These are phyloP conservation scores for Diadumene lineata DNA, from an alignment of 92 coral and sea anemone genomes.

Conservation along the genomic window DNA sequence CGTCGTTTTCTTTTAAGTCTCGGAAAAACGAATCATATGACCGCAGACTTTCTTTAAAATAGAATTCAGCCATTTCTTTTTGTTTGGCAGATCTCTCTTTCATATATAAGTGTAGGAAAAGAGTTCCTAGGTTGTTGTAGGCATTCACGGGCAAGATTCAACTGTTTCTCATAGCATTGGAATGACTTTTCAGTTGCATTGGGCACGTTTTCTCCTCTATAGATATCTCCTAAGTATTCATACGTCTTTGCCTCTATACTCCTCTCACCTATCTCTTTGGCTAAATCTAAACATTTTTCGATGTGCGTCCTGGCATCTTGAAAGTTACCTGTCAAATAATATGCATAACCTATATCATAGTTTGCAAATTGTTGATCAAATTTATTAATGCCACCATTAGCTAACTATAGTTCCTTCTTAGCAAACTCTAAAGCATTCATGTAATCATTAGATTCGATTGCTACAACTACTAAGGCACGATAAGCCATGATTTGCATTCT, in stretches of 20 bases:
- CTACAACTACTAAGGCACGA: neutral
- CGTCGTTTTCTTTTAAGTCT: conserved; percentile 1
- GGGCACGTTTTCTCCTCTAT: neutral
- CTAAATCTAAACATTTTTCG: neutral
- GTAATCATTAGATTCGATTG: neutral
- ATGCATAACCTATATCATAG: neutral
- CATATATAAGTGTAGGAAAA: too few species aligned
- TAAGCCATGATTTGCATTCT: neutral
- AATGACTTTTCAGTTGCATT: neutral
- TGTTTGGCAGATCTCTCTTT: neutral
- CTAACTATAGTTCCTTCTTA: neutral
- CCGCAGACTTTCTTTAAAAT: neutral
- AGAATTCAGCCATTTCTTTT: neutral
- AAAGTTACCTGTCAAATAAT: neutral
- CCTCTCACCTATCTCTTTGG: conserved; percentile 12
- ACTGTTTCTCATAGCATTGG: neutral
- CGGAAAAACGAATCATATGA: neutral
- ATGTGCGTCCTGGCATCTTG: neutral
- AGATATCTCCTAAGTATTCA: conserved; percentile 9
- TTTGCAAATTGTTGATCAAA: neutral
- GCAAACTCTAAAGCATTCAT: neutral
- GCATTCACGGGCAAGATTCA: neutral
- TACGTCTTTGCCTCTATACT: neutral
- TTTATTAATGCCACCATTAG: neutral
- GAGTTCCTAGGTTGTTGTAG: neutral